phyloP scores from a whole-genome alignment of 2,888 invertebrate genomes.

The Pantelozetes paolii region DNA sequence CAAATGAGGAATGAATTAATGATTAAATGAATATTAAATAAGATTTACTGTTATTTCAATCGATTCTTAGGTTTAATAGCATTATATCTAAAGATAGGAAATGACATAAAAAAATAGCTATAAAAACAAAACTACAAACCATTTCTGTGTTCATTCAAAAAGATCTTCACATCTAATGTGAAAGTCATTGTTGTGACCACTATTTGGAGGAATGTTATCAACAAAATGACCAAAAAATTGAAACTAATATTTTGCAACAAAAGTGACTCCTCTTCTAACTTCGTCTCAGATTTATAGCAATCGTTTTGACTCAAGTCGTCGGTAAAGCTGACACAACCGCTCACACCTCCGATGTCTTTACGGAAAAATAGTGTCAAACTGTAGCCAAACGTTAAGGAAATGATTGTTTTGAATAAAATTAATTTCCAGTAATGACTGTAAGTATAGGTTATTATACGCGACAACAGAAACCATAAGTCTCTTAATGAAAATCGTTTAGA shows the following conservation, averaged over 20 bases:
- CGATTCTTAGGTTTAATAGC: too few relatives aligned
- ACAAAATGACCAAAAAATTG: conserved; percentile 25
- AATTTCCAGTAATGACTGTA: conserved; percentile 34
- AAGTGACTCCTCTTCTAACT: conserved; percentile 32
- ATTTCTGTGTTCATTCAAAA: conserved; percentile 40
- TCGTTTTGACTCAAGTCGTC: neutral
- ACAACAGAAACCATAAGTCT: conserved; percentile 25
- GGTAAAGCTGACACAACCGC: conserved; percentile 20
- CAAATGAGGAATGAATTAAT: too few relatives aligned
- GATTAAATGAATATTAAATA: too few relatives aligned
- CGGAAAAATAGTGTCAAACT: conserved; percentile 28
- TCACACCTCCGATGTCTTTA: conserved; percentile 22
- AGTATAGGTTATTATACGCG: conserved; percentile 31
- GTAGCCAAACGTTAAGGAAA: conserved; percentile 19
- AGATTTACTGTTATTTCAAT: too few relatives aligned
- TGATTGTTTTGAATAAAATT: conserved; percentile 2
- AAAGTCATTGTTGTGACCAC: conserved; percentile 29
- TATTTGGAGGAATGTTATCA: conserved; percentile 34
- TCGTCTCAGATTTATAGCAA: neutral
- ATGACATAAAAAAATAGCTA: too few relatives aligned
- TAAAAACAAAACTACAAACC: conserved; percentile 26
- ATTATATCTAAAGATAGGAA: too few relatives aligned
- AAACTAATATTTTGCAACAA: conserved; percentile 28
- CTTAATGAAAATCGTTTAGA: conserved; percentile 27
- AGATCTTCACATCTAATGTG: conserved; percentile 27